A percentile compares a stretch with the other conserved stretches of the same genome.
Conservation (phyloP, 2,113 vertebrate genomes). For the Petromus typicus region DNA sequence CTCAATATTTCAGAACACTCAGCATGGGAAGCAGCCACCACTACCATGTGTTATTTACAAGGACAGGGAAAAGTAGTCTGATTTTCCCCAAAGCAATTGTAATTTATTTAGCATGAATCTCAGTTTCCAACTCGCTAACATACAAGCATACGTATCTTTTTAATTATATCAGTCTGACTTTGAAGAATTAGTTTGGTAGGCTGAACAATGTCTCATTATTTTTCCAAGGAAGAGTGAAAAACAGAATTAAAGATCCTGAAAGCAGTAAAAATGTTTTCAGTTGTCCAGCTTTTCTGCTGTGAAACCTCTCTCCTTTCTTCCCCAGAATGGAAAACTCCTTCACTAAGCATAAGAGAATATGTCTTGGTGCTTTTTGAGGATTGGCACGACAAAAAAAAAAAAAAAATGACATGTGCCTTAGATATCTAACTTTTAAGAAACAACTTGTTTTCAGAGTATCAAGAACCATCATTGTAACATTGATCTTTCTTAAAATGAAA, state of each 20-base stretch:
- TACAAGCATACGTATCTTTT: not conserved
- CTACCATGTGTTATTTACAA: constrained; percentile 37
- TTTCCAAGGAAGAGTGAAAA: not conserved
- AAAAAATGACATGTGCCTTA: not conserved
- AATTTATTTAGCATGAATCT: constrained; percentile 77
- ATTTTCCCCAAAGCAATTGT: constrained; percentile 15
- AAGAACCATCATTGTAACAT: not conserved
- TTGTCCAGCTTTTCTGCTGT: not conserved
- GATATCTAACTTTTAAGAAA: not conserved
- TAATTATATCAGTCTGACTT: constrained; percentile 49
- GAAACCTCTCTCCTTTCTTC: not conserved
- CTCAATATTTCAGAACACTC: not conserved
- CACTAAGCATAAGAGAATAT: not conserved
- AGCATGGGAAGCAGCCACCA: not conserved
- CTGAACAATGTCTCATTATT: constrained; percentile 31
- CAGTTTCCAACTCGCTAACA: constrained; percentile 67
- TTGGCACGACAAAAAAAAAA: not conserved
- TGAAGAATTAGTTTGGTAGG: constrained; percentile 52
- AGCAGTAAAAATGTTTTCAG: not conserved
- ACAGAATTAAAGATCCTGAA: not conserved
- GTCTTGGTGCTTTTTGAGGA: not conserved
- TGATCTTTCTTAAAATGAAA: not conserved
- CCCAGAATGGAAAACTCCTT: not conserved
- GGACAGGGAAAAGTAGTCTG: constrained; percentile 51
- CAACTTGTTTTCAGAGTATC: not conserved